These are phyloP conservation scores for Halichondria panicea DNA, from an alignment of 37 sponge, comb jelly and placozoan genomes.

Conservation along the genomic window DNA sequence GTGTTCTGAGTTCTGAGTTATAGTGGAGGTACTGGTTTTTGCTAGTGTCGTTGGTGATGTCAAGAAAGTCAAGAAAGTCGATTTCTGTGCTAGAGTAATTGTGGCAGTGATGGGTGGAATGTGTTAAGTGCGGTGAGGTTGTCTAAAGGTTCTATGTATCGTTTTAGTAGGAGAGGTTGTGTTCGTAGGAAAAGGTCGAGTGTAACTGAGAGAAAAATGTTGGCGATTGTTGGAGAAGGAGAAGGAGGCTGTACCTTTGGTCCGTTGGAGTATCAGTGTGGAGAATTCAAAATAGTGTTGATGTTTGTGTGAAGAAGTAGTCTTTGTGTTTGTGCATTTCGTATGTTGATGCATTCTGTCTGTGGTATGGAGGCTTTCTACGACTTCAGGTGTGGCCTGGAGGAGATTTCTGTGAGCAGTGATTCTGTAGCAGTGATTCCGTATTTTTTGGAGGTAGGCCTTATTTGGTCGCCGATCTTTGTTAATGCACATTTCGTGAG, in stretches of 20 bases:
- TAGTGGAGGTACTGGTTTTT: conserved; percentile 28
- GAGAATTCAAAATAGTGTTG: conserved; percentile 27
- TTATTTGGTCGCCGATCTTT: no score
- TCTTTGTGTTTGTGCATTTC: conserved; percentile 13
- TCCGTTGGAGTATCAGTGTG: conserved; percentile 12
- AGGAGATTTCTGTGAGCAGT: no score
- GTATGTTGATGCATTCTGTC: conserved; percentile 6
- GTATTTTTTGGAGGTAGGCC: no score
- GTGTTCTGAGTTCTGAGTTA: conserved; percentile 5
- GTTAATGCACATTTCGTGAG: no score
- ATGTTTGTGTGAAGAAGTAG: conserved; percentile 6
- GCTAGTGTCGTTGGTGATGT: neutral
- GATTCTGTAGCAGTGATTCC: no score
- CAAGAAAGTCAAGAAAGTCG: conserved; percentile 18
- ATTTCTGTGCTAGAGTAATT: neutral
- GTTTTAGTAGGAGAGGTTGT: neutral
- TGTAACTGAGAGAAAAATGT: conserved; percentile 13
- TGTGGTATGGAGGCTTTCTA: conserved; percentile 23
- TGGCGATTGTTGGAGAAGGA: conserved; percentile 25
- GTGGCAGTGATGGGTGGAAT: conserved; percentile 6
- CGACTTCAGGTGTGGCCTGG: no score
- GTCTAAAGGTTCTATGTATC: conserved; percentile 26
- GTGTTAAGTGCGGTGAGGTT: neutral
- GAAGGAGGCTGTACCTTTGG: conserved; percentile 31
- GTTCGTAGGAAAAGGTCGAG: conserved; percentile 2